These are phyloP conservation scores for Conistra vaccinii DNA, from an alignment of 2,888 invertebrate genomes.

Conservation along the genomic window DNA sequence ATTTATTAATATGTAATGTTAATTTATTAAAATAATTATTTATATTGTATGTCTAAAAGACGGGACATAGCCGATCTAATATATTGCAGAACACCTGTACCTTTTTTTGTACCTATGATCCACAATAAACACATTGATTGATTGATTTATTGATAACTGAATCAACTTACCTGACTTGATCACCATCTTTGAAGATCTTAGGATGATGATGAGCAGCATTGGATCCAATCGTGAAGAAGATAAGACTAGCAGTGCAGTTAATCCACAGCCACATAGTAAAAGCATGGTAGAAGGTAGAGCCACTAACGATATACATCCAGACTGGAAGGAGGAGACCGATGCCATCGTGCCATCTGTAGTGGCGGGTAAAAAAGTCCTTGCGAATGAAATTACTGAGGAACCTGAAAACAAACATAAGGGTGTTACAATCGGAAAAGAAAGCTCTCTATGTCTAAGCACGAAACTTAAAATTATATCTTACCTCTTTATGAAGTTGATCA, in stretches of 20 bases:
- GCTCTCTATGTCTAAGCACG: neutral
- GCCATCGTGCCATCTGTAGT: conserved; percentile 81
- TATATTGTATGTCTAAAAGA: too few relatives aligned
- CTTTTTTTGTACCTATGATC: too few relatives aligned
- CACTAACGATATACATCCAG: conserved; percentile 83
- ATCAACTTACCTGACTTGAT: conserved; percentile 90
- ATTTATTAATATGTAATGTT: too few relatives aligned
- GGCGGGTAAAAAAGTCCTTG: conserved; percentile 76
- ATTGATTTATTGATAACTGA: too few relatives aligned
- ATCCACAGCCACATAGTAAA: conserved; percentile 91
- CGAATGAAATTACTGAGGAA: conserved; percentile 73
- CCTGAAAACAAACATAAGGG: conserved; percentile 68
- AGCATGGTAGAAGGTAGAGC: conserved; percentile 75
- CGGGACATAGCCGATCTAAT: too few relatives aligned
- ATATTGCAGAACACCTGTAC: too few relatives aligned
- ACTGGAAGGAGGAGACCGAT: conserved; percentile 82
- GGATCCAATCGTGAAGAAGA: conserved; percentile 92
- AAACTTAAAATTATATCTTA: conserved; percentile 61
- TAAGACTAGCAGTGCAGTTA: conserved; percentile 90
- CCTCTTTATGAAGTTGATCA: conserved; percentile 84
- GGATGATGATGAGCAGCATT: conserved; percentile 96
- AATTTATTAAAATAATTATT: too few relatives aligned
- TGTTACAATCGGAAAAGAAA: neutral
- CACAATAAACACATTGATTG: too few relatives aligned
- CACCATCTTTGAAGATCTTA: conserved; percentile 93